Evolutionary conservation across 2,888 invertebrate species (phyloP).

Genomic region (Idaea straminata): DNA sequence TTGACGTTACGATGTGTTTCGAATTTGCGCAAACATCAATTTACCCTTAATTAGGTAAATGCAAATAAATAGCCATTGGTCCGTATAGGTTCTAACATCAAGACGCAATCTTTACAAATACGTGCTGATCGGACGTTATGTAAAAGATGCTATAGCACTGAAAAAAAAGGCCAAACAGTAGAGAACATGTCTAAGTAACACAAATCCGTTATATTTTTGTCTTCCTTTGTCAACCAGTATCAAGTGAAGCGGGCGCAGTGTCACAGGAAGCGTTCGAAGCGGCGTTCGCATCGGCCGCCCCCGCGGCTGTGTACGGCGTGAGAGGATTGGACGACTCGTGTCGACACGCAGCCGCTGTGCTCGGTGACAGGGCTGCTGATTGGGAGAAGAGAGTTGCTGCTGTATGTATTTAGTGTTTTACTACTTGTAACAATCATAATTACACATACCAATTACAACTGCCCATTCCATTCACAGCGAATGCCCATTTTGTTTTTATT

Average conservation of each 20-base stretch:
- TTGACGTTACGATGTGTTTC: too few relatives aligned
- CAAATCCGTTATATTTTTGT: too few relatives aligned
- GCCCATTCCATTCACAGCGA: too few relatives aligned
- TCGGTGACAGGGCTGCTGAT: slow-evolving; percentile 91
- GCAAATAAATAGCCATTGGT: background rate
- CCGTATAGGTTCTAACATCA: background rate
- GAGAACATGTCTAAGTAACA: too few relatives aligned
- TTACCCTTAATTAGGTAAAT: background rate
- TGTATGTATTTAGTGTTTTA: slow-evolving; percentile 73
- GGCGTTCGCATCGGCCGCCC: slow-evolving; percentile 91
- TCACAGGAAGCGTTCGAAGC: slow-evolving; percentile 93
- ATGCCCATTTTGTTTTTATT: too few relatives aligned
- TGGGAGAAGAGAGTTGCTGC: slow-evolving; percentile 98
- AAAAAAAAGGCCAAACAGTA: too few relatives aligned
- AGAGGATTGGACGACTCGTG: slow-evolving; percentile 92
- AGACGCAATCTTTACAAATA: too few relatives aligned
- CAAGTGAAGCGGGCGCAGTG: slow-evolving; percentile 90
- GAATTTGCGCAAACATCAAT: background rate
- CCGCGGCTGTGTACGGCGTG: slow-evolving; percentile 89
- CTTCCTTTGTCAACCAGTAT: slow-evolving; percentile 34
- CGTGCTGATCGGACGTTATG: too few relatives aligned
- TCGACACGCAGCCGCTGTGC: slow-evolving; percentile 84
- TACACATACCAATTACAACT: background rate
- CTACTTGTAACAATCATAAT: background rate
- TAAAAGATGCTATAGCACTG: too few relatives aligned